These are phyloP conservation scores for Strigamia transsilvanica DNA, from an alignment of 2,888 invertebrate species.

Conservation along the genomic window DNA sequence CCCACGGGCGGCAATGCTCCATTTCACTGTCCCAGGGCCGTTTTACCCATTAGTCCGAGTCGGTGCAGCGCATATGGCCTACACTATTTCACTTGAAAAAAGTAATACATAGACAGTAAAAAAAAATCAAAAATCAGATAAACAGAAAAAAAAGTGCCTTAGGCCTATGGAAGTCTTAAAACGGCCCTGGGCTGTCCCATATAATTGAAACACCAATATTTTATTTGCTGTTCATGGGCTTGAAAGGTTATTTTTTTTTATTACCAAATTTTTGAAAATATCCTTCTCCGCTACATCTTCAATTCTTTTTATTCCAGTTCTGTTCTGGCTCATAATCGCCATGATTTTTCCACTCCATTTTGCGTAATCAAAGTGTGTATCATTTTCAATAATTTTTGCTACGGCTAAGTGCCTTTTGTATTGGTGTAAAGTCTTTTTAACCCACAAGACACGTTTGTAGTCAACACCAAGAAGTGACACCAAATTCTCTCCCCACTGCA, in stretches of 20 bases:
- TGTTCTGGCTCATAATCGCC: background rate
- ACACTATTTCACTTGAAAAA: too few species aligned
- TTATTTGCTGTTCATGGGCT: background rate
- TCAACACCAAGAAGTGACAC: constrained; percentile 1
- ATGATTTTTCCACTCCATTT: background rate
- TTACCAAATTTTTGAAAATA: background rate
- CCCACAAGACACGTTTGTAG: background rate
- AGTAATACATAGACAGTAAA: too few species aligned
- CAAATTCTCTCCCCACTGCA: background rate
- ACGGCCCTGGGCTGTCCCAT: too few species aligned
- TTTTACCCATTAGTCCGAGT: too few species aligned
- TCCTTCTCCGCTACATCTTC: background rate
- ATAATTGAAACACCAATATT: too few species aligned
- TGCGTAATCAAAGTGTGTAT: background rate
- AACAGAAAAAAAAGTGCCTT: too few species aligned
- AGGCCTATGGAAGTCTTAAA: too few species aligned
- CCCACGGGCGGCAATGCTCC: too few species aligned
- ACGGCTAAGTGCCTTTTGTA: background rate
- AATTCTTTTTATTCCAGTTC: background rate
- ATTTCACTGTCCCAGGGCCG: too few species aligned
- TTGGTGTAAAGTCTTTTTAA: background rate
- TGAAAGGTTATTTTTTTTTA: background rate
- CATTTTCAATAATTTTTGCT: background rate
- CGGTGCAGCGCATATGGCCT: too few species aligned
- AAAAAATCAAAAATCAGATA: too few species aligned